These are phyloP conservation scores for Teleiodes luculella DNA, from an alignment of 2,888 invertebrate genomes.

Conservation along the genomic window DNA sequence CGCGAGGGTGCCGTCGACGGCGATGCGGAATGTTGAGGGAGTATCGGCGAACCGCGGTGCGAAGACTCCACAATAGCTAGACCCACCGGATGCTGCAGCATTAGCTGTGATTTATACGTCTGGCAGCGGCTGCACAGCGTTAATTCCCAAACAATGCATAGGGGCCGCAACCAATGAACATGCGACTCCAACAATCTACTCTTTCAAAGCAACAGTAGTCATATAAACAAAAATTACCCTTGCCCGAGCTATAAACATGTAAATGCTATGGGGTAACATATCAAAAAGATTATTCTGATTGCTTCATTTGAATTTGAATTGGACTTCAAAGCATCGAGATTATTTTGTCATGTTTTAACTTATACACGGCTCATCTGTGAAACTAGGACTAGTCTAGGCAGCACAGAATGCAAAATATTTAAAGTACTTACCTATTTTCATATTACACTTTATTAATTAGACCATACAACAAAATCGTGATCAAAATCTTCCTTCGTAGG, in stretches of 20 bases:
- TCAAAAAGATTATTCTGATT: conserved; percentile 44
- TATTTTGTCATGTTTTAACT: no score
- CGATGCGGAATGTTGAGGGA: conserved; percentile 26
- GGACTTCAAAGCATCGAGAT: conserved; percentile 24
- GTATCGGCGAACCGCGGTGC: conserved; percentile 29
- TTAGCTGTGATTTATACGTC: conserved; percentile 75
- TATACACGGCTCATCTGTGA: no score
- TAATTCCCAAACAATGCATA: conserved; percentile 64
- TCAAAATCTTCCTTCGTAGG: conserved; percentile 5
- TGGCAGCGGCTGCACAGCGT: conserved; percentile 59
- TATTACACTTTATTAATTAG: no score
- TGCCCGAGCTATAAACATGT: conserved; percentile 50
- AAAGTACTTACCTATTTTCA: no score
- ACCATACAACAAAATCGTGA: no score
- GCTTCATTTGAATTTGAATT: conserved; percentile 50
- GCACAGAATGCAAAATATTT: no score
- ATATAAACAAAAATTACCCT: conserved; percentile 36
- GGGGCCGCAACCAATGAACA: conserved; percentile 40
- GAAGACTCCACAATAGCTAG: conserved; percentile 51
- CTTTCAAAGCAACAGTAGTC: conserved; percentile 32
- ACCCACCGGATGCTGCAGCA: conserved; percentile 70
- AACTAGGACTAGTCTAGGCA: no score
- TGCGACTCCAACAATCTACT: conserved; percentile 26
- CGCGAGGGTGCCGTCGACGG: conserved; percentile 25
- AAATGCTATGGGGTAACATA: conserved; percentile 45